These are phyloP conservation scores for Ophioninae sp. DNA, from an alignment of 2,888 invertebrate genomes.

Conservation along the genomic window DNA sequence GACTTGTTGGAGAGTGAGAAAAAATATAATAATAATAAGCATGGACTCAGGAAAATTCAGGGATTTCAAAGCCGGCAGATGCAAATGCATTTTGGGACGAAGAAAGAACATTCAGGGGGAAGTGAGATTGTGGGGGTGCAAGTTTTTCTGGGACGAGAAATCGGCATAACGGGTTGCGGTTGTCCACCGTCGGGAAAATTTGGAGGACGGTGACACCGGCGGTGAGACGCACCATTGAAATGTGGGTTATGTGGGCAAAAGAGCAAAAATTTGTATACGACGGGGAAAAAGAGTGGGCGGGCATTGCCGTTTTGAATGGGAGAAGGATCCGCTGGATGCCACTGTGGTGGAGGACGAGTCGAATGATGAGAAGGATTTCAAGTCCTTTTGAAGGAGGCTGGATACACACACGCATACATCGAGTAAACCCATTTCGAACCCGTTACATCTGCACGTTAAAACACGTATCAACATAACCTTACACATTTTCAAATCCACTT, in stretches of 20 bases:
- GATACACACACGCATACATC: not conserved
- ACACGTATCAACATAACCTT: no score
- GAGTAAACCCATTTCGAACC: no score
- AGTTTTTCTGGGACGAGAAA: conserved; percentile 66
- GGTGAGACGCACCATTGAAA: conserved; percentile 75
- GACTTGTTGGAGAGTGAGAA: conserved; percentile 16
- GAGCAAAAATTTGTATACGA: conserved; percentile 79
- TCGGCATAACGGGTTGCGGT: conserved; percentile 79
- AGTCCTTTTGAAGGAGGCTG: conserved; percentile 66
- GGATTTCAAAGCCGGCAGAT: conserved; percentile 56
- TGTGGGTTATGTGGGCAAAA: conserved; percentile 79
- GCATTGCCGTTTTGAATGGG: conserved; percentile 47
- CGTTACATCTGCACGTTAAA: no score
- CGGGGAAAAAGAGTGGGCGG: conserved; percentile 68
- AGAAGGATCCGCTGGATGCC: conserved; percentile 27
- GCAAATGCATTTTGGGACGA: conserved; percentile 43
- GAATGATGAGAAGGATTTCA: conserved; percentile 55
- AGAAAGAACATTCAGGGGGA: conserved; percentile 42
- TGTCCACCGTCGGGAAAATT: conserved; percentile 47
- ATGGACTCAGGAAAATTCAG: conserved; percentile 18
- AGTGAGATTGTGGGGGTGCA: not conserved
- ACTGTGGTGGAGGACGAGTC: conserved; percentile 53
- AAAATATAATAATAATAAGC: conserved; percentile 34
- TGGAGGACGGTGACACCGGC: conserved; percentile 38
- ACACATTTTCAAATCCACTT: no score